Percentiles rank a stretch among this genome's conserved stretches.
These are phyloP conservation scores for Ianthella basta DNA, from an alignment of 37 sponge, comb jelly and placozoan genomes.

Conservation along the genomic window DNA sequence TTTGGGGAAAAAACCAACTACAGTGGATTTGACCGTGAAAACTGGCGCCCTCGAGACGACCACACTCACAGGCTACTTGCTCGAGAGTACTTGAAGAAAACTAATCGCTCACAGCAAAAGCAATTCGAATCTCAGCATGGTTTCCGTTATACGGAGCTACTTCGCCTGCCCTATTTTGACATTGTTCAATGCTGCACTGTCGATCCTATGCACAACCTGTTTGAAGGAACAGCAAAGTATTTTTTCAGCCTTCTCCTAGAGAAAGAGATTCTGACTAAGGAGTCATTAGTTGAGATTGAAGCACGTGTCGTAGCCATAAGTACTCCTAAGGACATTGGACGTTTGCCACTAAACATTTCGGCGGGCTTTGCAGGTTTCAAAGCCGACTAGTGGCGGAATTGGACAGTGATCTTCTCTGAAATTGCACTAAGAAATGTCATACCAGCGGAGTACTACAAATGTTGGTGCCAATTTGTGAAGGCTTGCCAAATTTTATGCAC, in stretches of 20 bases:
- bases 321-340: constrained; percentile 15
- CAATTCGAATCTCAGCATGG: constrained; percentile 34
- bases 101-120: constrained; percentile 16
- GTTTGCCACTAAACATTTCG: not conserved
- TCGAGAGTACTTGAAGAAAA: not conserved
- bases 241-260: constrained; percentile 33
- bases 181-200: constrained; percentile 40
- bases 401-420: constrained; percentile 7
- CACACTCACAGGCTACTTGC: not conserved
- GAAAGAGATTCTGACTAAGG: not conserved
- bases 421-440: not conserved
- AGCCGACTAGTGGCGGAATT: constrained; percentile 20
- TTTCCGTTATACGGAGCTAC: constrained; percentile 42
- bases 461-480: constrained; percentile 16
- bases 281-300: constrained; percentile 25
- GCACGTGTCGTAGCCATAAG: constrained; percentile 1
- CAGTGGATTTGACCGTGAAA: constrained; percentile 46
- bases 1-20: constrained; percentile 39
- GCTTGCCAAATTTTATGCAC: constrained; percentile 9
- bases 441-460: not conserved
- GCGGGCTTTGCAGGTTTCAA: constrained; percentile 10
- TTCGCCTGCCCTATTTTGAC: constrained; percentile 46
- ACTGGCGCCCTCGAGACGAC: constrained; percentile 27
- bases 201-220: constrained; percentile 70
- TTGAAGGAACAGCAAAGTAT: constrained; percentile 53